Evolutionary conservation across 2,113 vertebrate genomes (phyloP), one percentile per base, ranked within the genome.

Genomic region (Genyomyrus donnyi): DNA sequence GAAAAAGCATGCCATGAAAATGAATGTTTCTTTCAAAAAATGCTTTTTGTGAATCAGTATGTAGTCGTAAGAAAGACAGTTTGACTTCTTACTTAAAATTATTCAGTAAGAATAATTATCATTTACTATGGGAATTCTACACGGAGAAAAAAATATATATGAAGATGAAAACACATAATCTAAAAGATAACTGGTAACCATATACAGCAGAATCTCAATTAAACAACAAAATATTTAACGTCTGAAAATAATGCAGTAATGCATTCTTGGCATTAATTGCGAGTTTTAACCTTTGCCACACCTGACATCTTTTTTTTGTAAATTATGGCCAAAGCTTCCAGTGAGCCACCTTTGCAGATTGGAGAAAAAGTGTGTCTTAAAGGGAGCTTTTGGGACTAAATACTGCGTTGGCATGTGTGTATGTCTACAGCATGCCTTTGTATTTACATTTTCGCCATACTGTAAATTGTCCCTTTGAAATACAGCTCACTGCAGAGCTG

Each of bases 401-500:
- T 80, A 39, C 74, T 80, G 11, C 6, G 1, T 85, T 46, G 7
- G 83, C 21, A 85, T 48, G 45, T 85, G 83, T n/a, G n/a, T 31
- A 49, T 86, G 6, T 39, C 24, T 27, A 87, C 48, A 31, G 15
- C 46, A 27, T 31, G 74, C 74, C 45, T 87, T 87, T 87, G 49
- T 56, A 24, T 31, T 87, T 53, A 35, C 85, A 48, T 53, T 10
- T 85, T 50, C 56, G 50, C 21, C 49, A 35, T 53, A 31, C 85
- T 87, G 49, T 87, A 87, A 85, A 53, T 53, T 35, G 13, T 35
- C 15, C 27, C 49, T 52, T 53, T 87, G 85, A 87, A 87, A 87
- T n/a, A n/a, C 85, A 85, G 83, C 50, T 52, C 48, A 27, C 49
- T 87, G 85, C 49, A 87, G 11, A 7, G 27, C 49, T 31, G 31